Evolutionary conservation across 1,140 invertebrate species (phyloP), one percentile per base, ranked within the genome.

Genomic region (Ridgeia piscesae): DNA sequence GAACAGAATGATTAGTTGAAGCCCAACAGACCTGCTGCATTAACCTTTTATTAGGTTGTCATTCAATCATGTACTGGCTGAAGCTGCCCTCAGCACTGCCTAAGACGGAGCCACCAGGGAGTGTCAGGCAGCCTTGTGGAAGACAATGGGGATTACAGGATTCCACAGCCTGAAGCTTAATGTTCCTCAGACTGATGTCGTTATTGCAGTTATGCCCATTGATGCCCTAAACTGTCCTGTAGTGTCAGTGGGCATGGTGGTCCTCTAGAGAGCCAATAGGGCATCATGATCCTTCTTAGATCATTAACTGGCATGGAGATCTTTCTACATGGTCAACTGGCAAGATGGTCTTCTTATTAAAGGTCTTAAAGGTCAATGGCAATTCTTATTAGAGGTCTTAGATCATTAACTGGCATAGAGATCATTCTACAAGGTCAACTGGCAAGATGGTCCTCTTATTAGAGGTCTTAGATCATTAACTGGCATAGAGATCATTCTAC

Each of bases 11-110:
- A 77, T 77, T 77, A 77, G 58, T 77, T 77, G 58, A 77, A 77
- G 58, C 58, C 58, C 58, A 77, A 77, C 58, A 77, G 58, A 77
- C 58, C 27, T 17, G 58, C 27, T 4, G 58, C 58, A 77, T 77
- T 77, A 77, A 77, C 58, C 58, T 77, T 77, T 77, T 77, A 77
- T 77, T 77, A 77, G 58, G 58, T 77, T 77, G 58, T 77, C 58
- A 77, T 31, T 77, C 58, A 77, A 77, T 77, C 58, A 77, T 77
- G 58, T 77, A 31, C 11, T 31, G 17, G 27, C 58, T 77, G 58
- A 21, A 17, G 27, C 11, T 4, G 58, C 58, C 58, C 58, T 14
- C 2, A 21, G 58, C 27, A 31, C 2, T 77, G 27, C 11, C 27
- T 77, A 77, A 31, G 14, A 8, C 17, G 11, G 8, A 77, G 14